Evolutionary conservation across 2,113 vertebrate genomes (phyloP).

Genomic region (Tupaia tana): DNA sequence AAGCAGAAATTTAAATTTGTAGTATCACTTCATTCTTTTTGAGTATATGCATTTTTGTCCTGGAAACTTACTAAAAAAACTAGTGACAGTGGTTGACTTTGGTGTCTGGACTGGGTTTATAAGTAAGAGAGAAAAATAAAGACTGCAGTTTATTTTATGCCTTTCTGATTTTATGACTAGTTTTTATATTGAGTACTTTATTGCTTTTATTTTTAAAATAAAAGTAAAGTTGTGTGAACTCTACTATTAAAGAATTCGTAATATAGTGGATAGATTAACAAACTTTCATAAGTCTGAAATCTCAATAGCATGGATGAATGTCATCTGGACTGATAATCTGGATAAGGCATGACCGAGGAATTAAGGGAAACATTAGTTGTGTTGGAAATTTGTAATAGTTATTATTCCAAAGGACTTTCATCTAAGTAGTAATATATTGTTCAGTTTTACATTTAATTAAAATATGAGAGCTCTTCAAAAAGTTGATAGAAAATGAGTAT

Average conservation of each 20-base stretch:
- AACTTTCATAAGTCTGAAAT: not conserved
- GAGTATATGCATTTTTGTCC: not conserved
- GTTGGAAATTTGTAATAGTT: not conserved
- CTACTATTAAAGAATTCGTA: not conserved
- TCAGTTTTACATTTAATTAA: constrained; percentile 30
- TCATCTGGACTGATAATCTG: not conserved
- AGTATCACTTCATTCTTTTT: not conserved
- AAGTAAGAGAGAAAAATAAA: not conserved
- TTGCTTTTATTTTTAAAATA: not conserved
- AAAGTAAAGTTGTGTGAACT: not conserved
- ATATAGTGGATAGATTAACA: not conserved
- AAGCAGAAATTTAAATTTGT: not conserved
- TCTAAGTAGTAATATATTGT: not conserved
- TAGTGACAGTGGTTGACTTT: not conserved
- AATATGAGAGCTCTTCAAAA: not conserved
- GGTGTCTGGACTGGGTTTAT: not conserved
- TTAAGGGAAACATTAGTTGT: not conserved
- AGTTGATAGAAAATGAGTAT: too few species aligned
- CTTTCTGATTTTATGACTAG: not conserved
- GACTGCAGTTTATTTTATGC: not conserved
- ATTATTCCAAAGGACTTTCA: not conserved
- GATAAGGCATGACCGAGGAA: not conserved
- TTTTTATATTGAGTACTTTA: not conserved
- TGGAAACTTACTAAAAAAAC: not conserved
- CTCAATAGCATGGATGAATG: not conserved